These are phyloP conservation scores for Prolemur simus DNA, from an alignment of 2,113 vertebrate species.

Conservation along the genomic window DNA sequence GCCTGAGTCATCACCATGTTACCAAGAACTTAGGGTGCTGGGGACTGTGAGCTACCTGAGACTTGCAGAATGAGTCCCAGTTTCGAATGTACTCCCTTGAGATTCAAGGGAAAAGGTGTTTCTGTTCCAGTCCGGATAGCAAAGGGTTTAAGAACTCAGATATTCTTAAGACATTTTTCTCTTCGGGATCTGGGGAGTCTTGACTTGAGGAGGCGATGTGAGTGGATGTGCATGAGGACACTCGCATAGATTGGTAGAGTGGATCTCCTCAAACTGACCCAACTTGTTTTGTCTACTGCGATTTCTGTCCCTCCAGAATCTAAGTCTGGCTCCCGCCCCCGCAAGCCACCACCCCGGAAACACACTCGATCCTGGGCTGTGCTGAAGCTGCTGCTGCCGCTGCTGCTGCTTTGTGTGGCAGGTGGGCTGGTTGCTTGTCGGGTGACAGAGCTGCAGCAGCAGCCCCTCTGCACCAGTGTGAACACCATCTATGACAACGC, in stretches of 20 bases:
- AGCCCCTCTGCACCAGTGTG: constrained; percentile 87
- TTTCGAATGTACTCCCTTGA: background rate
- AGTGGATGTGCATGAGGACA: background rate
- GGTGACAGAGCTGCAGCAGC: constrained; percentile 88
- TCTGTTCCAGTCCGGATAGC: background rate
- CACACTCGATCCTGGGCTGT: constrained; percentile 80
- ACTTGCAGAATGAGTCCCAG: background rate
- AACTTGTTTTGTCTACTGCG: background rate
- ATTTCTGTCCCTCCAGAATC: constrained; percentile 75
- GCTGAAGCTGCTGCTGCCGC: constrained; percentile 85
- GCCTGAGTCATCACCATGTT: background rate
- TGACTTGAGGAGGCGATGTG: background rate
- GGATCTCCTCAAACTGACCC: background rate
- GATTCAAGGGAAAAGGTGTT: background rate
- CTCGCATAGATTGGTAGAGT: fast-evolving
- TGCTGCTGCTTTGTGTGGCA: constrained; percentile 84
- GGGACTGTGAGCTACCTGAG: background rate
- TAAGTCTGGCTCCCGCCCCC: constrained; percentile 68
- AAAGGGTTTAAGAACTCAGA: background rate
- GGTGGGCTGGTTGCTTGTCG: constrained; percentile 84
- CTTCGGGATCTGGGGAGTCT: background rate
- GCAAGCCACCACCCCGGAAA: constrained; percentile 75
- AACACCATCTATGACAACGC: constrained; percentile 87
- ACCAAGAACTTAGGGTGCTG: background rate
- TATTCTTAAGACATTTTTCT: background rate